phyloP scores from a whole-genome alignment of 2,888 invertebrate species.

The Buathra laborator region DNA sequence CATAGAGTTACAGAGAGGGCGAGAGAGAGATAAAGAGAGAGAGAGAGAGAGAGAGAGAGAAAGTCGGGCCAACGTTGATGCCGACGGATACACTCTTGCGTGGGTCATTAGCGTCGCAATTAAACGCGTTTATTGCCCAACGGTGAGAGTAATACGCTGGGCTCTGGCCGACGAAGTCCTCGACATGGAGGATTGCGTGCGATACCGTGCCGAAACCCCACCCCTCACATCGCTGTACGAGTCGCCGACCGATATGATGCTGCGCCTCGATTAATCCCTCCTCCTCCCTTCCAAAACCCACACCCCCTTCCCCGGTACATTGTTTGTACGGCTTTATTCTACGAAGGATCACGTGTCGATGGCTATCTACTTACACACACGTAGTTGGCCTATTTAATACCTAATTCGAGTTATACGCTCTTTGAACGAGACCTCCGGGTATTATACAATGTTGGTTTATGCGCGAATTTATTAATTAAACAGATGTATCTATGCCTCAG shows the following conservation, averaged over 20 bases:
- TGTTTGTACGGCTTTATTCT: conserved; percentile 49
- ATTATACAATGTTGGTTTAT: neutral
- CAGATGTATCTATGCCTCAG: neutral
- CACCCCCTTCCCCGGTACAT: neutral
- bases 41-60: conserved; percentile 52
- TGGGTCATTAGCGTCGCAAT: conserved; percentile 78
- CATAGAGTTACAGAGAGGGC: neutral
- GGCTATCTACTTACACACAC: conserved; percentile 11
- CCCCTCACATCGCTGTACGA: conserved; percentile 27
- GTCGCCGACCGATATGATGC: conserved; percentile 50
- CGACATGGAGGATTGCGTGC: conserved; percentile 58
- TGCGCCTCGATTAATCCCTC: conserved; percentile 41
- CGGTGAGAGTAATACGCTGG: conserved; percentile 62
- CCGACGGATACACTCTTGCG: conserved; percentile 61
- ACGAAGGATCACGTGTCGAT: conserved; percentile 53
- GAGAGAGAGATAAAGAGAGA: conserved; percentile 46
- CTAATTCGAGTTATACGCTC: conserved; percentile 23
- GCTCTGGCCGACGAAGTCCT: conserved; percentile 51
- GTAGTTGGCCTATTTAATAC: conserved; percentile 16
- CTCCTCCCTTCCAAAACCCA: neutral
- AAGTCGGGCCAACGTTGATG: conserved; percentile 56
- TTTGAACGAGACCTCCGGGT: neutral
- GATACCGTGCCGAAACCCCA: conserved; percentile 38
- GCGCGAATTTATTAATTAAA: neutral
- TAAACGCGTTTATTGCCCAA: conserved; percentile 80